Conservation (phyloP, 2,113 vertebrate genomes). For the Ariopsis seemanni region DNA sequence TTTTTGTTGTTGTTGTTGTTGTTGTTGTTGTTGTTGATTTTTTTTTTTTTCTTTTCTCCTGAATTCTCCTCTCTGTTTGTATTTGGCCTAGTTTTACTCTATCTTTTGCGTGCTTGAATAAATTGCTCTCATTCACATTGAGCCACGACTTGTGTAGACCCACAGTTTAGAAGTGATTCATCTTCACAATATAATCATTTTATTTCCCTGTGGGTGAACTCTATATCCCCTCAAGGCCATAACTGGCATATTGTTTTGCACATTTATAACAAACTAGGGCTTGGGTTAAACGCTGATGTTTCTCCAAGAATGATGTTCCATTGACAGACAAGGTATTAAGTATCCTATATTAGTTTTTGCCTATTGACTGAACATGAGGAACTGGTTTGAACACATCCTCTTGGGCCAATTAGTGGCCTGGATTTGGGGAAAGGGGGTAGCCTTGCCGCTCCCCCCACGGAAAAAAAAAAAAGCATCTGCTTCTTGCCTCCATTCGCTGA, state of each 20-base stretch:
- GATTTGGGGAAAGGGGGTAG: conserved; percentile 30
- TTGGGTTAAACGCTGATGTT: neutral
- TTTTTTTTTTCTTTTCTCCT: neutral
- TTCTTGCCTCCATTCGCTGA: conserved; percentile 52
- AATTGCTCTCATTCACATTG: conserved; percentile 48
- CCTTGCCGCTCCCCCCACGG: no score
- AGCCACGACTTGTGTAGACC: conserved; percentile 30
- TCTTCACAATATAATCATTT: conserved; percentile 43
- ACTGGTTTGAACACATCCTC: conserved; percentile 46
- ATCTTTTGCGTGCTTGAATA: conserved; percentile 48
- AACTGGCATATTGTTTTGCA: conserved; percentile 24
- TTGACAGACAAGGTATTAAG: conserved; percentile 6
- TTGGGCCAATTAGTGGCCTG: conserved; percentile 53
- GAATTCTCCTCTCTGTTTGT: conserved; percentile 38
- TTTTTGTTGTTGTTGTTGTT: neutral
- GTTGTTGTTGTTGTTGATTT: no score
- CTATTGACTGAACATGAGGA: conserved; percentile 32
- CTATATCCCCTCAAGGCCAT: conserved; percentile 12
- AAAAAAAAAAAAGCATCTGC: conserved; percentile 43
- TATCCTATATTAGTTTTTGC: conserved; percentile 26
- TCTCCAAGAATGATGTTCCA: neutral
- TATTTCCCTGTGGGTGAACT: conserved; percentile 34
- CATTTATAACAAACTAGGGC: conserved; percentile 7
- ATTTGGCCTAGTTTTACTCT: conserved; percentile 44
- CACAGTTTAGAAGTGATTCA: conserved; percentile 40